phyloP scores from a whole-genome alignment of 2,888 invertebrate species.

The Drosophila infuscata region DNA sequence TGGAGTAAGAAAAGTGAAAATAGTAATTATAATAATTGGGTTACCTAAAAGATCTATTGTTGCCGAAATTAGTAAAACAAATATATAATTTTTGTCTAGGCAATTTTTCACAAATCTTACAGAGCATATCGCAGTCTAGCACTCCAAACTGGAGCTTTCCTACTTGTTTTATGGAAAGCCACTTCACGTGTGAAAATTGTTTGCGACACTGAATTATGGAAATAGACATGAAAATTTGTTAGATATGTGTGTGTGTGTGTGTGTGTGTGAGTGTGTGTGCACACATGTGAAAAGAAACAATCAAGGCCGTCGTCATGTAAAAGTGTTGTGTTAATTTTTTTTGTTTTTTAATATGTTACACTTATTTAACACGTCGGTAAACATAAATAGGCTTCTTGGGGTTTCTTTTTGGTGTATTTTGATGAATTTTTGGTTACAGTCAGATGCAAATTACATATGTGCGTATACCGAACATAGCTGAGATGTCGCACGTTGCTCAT shows the following conservation, averaged over 20 bases:
- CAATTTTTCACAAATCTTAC: neutral
- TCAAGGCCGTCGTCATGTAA: slow-evolving; percentile 60
- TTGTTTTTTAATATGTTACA: slow-evolving; percentile 52
- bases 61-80: neutral
- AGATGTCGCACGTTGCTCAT: slow-evolving; percentile 62
- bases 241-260: neutral
- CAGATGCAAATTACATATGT: neutral
- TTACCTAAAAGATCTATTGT: no score
- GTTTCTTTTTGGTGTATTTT: neutral
- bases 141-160: neutral
- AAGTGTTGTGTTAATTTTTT: slow-evolving; percentile 55
- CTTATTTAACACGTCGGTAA: slow-evolving; percentile 52
- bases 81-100: neutral
- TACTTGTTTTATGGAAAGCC: neutral
- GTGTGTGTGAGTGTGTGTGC: neutral
- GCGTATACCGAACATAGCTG: slow-evolving; percentile 19
- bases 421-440: slow-evolving; percentile 6
- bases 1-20: no score
- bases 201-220: slow-evolving; percentile 54
- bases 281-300: slow-evolving; percentile 42
- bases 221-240: slow-evolving; percentile 16
- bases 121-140: neutral
- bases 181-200: slow-evolving; percentile 55
- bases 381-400: slow-evolving; percentile 35
- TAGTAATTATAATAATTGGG: no score